Conservation (phyloP, 1,140 invertebrate species). For the Drosophila mojavensis region DNA sequence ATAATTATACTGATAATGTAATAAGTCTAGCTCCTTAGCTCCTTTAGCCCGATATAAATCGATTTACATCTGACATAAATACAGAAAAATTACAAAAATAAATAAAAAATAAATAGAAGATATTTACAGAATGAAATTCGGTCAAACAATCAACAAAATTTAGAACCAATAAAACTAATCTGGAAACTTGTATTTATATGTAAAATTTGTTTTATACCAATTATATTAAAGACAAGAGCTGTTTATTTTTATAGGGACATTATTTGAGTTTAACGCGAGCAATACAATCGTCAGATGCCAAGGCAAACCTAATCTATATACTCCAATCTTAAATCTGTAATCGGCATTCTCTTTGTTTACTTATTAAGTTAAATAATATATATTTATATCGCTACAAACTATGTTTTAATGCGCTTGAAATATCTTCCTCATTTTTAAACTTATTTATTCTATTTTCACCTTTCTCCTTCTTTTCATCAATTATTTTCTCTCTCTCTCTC, state of each 20-base stretch:
- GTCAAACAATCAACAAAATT: no score
- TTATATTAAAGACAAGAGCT: neutral
- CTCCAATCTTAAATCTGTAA: slow-evolving; percentile 6
- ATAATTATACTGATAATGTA: no score
- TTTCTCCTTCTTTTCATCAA: slow-evolving; percentile 72
- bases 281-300: neutral
- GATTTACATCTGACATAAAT: no score
- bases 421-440: slow-evolving; percentile 58
- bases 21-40: no score
- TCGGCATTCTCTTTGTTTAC: slow-evolving; percentile 10
- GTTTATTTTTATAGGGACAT: neutral
- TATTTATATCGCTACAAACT: slow-evolving; percentile 55
- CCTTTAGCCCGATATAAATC: no score
- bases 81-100: no score
- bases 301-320: neutral
- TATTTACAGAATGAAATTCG: neutral
- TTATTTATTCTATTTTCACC: slow-evolving; percentile 76
- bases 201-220: no score
- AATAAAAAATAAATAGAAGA: neutral
- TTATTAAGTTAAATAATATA: slow-evolving; percentile 32
- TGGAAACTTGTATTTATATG: neutral
- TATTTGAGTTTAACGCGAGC: neutral
- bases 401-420: slow-evolving; percentile 57
- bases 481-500: slow-evolving; percentile 4
- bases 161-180: no score